These are phyloP conservation scores for Coelopa frigida DNA, from an alignment of 1,140 invertebrate species.

Conservation along the genomic window DNA sequence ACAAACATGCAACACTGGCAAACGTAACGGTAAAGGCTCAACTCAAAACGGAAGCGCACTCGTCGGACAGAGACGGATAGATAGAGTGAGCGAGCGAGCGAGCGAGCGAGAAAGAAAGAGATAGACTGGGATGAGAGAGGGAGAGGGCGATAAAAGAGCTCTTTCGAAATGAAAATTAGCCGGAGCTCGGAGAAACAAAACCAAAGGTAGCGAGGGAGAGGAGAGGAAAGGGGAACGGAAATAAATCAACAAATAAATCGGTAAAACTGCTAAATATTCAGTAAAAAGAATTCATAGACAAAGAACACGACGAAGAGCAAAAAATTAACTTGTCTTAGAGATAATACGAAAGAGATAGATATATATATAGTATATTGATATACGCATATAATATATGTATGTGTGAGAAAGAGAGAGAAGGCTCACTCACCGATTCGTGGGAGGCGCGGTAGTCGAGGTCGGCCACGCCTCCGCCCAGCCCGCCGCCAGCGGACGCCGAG, in stretches of 20 bases:
- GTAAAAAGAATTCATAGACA: slow-evolving; percentile 42
- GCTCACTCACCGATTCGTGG: slow-evolving; percentile 70
- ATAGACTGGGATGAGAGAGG: no score
- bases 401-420: neutral
- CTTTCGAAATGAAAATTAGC: no score
- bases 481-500: slow-evolving; percentile 53
- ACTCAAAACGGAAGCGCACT: slow-evolving; percentile 8
- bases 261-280: slow-evolving; percentile 7
- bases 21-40: slow-evolving; percentile 11
- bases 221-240: neutral
- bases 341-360: slow-evolving; percentile 9
- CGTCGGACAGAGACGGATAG: no score
- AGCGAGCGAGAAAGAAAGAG: no score
- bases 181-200: neutral
- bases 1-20: slow-evolving; percentile 9
- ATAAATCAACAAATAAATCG: no score
- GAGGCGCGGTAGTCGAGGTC: slow-evolving; percentile 69
- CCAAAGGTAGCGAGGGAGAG: slow-evolving; percentile 1
- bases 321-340: slow-evolving; percentile 19
- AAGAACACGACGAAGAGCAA: slow-evolving; percentile 46
- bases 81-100: no score
- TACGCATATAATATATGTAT: neutral
- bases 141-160: no score
- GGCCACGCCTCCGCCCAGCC: slow-evolving; percentile 67
- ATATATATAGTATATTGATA: slow-evolving; percentile 6